These are phyloP conservation scores for Xenopus laevis DNA, from an alignment of 2,113 vertebrate genomes.

Conservation along the genomic window DNA sequence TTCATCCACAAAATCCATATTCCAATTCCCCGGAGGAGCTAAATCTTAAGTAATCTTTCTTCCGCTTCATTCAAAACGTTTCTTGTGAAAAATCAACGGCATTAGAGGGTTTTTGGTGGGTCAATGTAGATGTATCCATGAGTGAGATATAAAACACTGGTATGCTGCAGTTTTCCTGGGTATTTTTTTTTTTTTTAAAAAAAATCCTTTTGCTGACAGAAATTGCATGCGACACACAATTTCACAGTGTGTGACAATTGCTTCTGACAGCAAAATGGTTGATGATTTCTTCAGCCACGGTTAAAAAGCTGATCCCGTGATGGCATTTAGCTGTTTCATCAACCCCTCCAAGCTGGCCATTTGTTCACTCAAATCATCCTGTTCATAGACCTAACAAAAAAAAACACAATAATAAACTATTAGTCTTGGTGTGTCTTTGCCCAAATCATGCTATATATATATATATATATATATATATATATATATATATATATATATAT, in stretches of 20 bases:
- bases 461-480: no score
- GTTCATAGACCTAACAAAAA: constrained; percentile 86
- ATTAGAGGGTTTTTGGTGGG: constrained; percentile 16
- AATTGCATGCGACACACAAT: constrained; percentile 8
- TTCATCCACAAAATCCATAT: constrained; percentile 14
- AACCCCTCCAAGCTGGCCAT: constrained; percentile 95
- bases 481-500: no score
- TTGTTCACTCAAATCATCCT: constrained; percentile 93
- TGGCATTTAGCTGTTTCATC: constrained; percentile 97
- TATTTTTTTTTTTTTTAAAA: constrained; percentile 34
- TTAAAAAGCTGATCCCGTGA: constrained; percentile 94
- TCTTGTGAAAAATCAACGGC: constrained; percentile 15
- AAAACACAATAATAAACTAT: constrained; percentile 1
- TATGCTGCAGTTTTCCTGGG: constrained; percentile 55
- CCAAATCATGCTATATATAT: no score
- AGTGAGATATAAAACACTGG: constrained; percentile 54
- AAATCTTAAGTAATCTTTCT: constrained; percentile 29
- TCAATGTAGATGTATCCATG: constrained; percentile 45
- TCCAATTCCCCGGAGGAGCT: constrained; percentile 20
- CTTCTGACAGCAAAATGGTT: constrained; percentile 25
- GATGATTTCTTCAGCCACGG: constrained; percentile 11
- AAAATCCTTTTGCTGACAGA: constrained; percentile 23
- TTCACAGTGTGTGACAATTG: constrained; percentile 17
- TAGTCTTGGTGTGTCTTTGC: background rate
- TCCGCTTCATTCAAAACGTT: constrained; percentile 37